Evolutionary conservation across 2,797 vertebrate species (phyloP).

Genomic region (Nannoperca australis): DNA sequence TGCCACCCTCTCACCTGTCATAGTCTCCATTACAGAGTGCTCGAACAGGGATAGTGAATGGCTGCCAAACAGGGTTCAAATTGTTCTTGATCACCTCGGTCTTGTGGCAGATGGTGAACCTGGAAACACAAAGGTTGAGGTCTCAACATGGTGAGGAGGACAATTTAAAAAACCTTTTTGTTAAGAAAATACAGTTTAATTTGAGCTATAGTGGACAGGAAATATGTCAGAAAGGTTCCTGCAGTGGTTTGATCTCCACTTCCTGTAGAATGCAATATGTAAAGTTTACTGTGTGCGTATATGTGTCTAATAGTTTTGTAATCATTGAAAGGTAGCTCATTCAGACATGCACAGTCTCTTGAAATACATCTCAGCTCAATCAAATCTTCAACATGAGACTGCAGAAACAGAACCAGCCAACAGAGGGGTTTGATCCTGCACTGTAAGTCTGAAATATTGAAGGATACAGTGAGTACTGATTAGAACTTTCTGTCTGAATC

Average conservation of each 20-base stretch:
- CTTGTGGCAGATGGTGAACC: slow-evolving; percentile 95
- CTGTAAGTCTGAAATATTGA: slow-evolving; percentile 16
- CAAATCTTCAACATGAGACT: not conserved
- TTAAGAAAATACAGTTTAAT: not conserved
- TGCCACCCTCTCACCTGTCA: slow-evolving; percentile 84
- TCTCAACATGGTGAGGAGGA: not conserved
- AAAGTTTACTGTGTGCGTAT: not conserved
- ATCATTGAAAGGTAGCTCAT: slow-evolving; percentile 1
- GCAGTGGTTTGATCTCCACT: not conserved
- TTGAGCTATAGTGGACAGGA: not conserved
- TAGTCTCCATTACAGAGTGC: slow-evolving; percentile 93
- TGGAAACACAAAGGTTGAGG: slow-evolving; percentile 63
- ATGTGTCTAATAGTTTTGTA: not conserved
- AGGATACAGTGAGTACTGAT: slow-evolving; percentile 1
- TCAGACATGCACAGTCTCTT: not conserved
- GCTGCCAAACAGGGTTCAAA: slow-evolving; percentile 93
- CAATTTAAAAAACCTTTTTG: not conserved
- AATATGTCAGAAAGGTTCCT: not conserved
- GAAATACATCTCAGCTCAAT: not conserved
- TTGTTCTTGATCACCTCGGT: slow-evolving; percentile 95
- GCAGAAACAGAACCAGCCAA: not conserved
- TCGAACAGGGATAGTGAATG: slow-evolving; percentile 92
- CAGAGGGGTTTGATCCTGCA: slow-evolving; percentile 7
- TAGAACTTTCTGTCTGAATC: slow-evolving; percentile 16
- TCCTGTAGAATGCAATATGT: not conserved